These are phyloP conservation scores for Hipparchia sbordonii DNA, from an alignment of 2,888 invertebrate genomes.

Conservation along the genomic window DNA sequence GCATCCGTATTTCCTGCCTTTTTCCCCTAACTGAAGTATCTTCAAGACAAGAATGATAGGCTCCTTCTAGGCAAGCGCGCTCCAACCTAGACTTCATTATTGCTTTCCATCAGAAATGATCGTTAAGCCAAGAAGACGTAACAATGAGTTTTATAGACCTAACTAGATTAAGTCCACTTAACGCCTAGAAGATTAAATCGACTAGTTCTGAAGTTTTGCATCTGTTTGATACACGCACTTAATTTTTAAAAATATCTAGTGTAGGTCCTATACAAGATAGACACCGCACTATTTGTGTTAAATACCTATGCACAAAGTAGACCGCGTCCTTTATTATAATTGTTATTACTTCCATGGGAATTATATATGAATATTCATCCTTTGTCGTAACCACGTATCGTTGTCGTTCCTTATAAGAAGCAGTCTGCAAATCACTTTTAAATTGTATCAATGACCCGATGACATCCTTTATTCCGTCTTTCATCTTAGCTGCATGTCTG, in stretches of 20 bases:
- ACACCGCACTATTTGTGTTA: no score
- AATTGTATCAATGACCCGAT: constrained; percentile 30
- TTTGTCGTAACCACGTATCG: neutral
- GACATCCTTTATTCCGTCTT: constrained; percentile 28
- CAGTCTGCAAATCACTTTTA: constrained; percentile 11
- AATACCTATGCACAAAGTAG: no score
- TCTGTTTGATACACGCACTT: no score
- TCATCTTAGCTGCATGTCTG: constrained; percentile 10
- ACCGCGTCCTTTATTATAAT: no score
- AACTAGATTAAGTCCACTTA: no score
- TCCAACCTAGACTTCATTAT: neutral
- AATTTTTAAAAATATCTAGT: no score
- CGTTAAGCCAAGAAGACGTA: neutral
- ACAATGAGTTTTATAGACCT: no score
- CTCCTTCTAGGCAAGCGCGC: neutral
- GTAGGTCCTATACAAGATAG: no score
- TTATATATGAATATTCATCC: neutral
- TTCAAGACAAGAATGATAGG: neutral
- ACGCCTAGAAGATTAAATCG: no score
- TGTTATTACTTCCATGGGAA: neutral
- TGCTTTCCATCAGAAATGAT: neutral
- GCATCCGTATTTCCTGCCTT: no score
- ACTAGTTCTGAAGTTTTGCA: no score
- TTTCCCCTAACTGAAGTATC: neutral
- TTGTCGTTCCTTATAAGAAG: constrained; percentile 13